phyloP scores from a whole-genome alignment of 2,888 invertebrate genomes.

The Griposia aprilina region DNA sequence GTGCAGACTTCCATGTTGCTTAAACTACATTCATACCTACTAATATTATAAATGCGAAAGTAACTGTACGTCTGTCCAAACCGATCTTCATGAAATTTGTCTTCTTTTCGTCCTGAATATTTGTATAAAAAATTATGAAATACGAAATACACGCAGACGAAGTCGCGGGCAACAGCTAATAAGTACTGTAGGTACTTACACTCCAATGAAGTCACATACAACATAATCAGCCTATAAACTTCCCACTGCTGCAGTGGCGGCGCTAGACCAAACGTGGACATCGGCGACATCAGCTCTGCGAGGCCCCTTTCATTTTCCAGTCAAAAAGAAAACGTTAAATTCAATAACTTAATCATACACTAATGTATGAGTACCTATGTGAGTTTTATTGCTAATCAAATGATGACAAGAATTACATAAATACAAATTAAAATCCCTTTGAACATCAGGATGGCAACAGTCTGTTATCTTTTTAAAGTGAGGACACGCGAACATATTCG shows the following conservation, averaged over 20 bases:
- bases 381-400: too few species aligned
- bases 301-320: too few species aligned
- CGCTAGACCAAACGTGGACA: too few species aligned
- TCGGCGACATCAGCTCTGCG: too few species aligned
- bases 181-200: background rate
- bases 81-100: background rate
- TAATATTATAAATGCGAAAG: background rate
- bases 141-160: background rate
- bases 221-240: background rate
- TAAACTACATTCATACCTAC: background rate
- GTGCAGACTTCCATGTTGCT: background rate
- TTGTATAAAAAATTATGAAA: background rate
- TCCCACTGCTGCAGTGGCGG: background rate
- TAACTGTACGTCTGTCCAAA: background rate
- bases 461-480: too few species aligned
- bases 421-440: too few species aligned
- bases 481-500: too few species aligned
- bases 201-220: background rate
- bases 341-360: too few species aligned
- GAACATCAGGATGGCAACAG: too few species aligned
- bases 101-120: background rate
- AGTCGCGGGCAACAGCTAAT: background rate
- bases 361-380: too few species aligned
- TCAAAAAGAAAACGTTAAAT: too few species aligned
- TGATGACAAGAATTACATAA: too few species aligned